Evolutionary conservation across 2,113 vertebrate species (phyloP).

Genomic region (Aepyceros melampus): DNA sequence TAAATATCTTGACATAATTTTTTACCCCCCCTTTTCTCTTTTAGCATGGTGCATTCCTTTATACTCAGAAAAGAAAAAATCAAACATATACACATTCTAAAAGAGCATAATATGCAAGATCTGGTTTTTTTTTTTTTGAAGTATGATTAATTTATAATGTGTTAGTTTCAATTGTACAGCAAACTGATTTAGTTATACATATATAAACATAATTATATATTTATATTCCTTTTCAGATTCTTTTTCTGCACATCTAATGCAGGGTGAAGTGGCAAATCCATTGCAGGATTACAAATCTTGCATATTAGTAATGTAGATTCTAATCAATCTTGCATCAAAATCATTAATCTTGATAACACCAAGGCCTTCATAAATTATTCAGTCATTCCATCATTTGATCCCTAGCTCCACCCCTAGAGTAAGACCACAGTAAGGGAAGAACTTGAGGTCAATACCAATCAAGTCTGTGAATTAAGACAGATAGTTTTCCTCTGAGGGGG

Average conservation of each 20-base stretch:
- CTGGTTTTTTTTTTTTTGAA: background rate
- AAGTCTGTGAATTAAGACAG: constrained; percentile 35
- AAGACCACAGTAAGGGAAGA: constrained; percentile 18
- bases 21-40: background rate
- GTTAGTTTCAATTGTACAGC: background rate
- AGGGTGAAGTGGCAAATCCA: background rate
- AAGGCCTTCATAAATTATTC: background rate
- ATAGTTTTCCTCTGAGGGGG: constrained; percentile 12
- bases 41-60: background rate
- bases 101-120: background rate
- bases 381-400: background rate
- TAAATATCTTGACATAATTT: background rate
- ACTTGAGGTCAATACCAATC: constrained; percentile 9
- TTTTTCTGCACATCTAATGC: background rate
- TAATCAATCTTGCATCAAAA: constrained; percentile 9
- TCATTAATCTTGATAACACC: background rate
- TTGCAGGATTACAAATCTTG: background rate
- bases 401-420: background rate
- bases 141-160: background rate
- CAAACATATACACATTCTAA: background rate
- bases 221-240: background rate
- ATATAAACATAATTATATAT: background rate
- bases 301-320: background rate
- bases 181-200: background rate
- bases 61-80: background rate